phyloP scores from a whole-genome alignment of 2,888 invertebrate genomes.

The Cantharis rufa region DNA sequence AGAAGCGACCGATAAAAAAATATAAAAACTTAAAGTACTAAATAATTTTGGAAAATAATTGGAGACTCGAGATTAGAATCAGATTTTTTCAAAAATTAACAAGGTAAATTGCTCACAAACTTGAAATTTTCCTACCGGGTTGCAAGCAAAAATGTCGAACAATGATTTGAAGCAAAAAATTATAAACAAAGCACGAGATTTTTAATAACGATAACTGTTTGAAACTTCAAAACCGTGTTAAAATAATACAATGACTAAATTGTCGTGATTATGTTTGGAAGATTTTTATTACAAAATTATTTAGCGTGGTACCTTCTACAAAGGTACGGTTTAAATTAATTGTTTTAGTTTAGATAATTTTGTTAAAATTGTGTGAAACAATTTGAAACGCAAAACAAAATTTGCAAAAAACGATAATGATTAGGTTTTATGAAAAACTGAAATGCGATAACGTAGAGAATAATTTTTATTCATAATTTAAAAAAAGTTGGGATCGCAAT shows the following conservation, averaged over 20 bases:
- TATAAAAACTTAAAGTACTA: neutral
- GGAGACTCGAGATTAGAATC: neutral
- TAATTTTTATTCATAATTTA: neutral
- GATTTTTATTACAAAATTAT: slow-evolving; percentile 1
- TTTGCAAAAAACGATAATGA: neutral
- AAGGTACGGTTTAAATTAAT: neutral
- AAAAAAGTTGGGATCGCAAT: neutral
- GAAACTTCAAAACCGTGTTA: neutral
- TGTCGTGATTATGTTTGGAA: neutral
- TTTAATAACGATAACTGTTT: slow-evolving; percentile 1
- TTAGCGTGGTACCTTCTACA: neutral
- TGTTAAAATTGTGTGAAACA: neutral
- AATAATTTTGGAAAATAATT: neutral
- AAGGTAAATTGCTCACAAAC: neutral
- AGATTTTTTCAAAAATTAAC: neutral
- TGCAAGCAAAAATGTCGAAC: neutral
- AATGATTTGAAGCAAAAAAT: neutral
- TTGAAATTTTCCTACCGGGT: neutral
- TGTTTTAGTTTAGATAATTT: neutral
- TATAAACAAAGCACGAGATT: neutral
- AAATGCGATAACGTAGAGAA: neutral
- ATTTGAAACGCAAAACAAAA: neutral
- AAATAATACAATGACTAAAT: neutral
- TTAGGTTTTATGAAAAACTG: neutral
- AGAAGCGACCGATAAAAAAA: neutral